Evolutionary conservation across 1,140 invertebrate species (phyloP), one percentile per base, ranked within the genome.

Genomic region (Carposina sasakii): DNA sequence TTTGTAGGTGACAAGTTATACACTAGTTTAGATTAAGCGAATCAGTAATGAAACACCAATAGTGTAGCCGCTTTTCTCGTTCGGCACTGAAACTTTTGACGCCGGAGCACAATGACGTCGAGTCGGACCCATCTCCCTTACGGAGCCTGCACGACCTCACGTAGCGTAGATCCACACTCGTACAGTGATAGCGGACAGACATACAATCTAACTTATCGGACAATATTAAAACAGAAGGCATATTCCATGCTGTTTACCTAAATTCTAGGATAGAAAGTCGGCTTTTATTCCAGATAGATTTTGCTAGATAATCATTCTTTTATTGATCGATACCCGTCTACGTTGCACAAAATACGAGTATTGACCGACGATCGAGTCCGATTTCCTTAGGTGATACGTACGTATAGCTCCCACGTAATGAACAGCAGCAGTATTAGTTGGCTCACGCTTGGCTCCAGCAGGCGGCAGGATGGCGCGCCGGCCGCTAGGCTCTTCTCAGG

Each of bases 41-140:
- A 77, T 76, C 82, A 75, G 77, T 82, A 81, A 81, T 73, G 76
- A 78, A 73, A 85, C 85, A 86, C 85, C 82, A 84, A 81, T 86
- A 86, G 81, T 67, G 74, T 85, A 85, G 79, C 81, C 78, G 81
- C 81, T 84, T 85, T 71, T 83, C 74, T 78, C 77, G 73, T 70
- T 74, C 72, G 79, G 74, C 78, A 81, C 78, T 54, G 61, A 67
- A 68, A 71, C 71, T 72, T 71, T 77, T 72, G 74, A 76, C 69
- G 81, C 76, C 75, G 77, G 71, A 70, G 74, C 81, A 71, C 65
- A 67, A 65, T 60, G 21, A 45, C 53, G 55, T 52, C 40, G 46
- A 40, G 47, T 41, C 53, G 48, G 37, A 26, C 49, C 53, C 50
- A 43, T 48, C 34, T 46, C 31, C 45, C 33, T 24, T 24, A 37